A percentile compares a stretch with the other conserved stretches of the same genome.
Evolutionary conservation across 2,888 invertebrate species (phyloP).

Genomic region (Seira sanloemensis): DNA sequence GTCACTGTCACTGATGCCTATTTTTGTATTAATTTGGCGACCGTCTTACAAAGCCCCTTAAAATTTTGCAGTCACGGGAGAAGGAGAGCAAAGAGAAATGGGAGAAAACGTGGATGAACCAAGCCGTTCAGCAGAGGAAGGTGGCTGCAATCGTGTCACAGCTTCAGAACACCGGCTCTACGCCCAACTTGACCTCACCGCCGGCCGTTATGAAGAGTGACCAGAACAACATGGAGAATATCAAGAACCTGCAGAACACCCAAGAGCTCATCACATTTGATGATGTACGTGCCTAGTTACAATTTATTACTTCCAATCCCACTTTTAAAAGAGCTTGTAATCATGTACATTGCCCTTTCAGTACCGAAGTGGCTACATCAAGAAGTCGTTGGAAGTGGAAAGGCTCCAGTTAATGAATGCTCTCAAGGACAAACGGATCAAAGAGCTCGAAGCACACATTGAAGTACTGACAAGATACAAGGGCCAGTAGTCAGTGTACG

Average conservation of each 20-base stretch:
- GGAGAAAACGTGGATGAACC: constrained; percentile 72
- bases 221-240: constrained; percentile 64
- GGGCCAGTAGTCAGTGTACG: constrained; percentile 24
- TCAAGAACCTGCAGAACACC: constrained; percentile 67
- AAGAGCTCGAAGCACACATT: constrained; percentile 85
- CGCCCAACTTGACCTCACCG: constrained; percentile 65
- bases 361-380: constrained; percentile 85
- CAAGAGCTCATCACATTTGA: constrained; percentile 70
- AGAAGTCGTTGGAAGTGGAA: constrained; percentile 87
- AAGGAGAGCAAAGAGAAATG: constrained; percentile 73
- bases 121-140: constrained; percentile 71
- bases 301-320: constrained; percentile 22
- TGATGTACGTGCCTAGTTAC: constrained; percentile 65
- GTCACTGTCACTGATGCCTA: too few species aligned
- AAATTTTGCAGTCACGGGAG: constrained; percentile 60
- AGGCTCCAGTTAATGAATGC: constrained; percentile 86
- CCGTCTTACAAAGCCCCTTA: too few species aligned
- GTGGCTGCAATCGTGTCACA: constrained; percentile 72
- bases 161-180: constrained; percentile 68
- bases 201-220: constrained; percentile 41
- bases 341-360: constrained; percentile 76
- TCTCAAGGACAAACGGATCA: constrained; percentile 86
- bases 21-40: too few species aligned
- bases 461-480: constrained; percentile 68
- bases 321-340: too few species aligned